A percentile compares a stretch with the other conserved stretches of the same genome.
Evolutionary conservation across 2,888 invertebrate species (phyloP).

Genomic region (Drosophila greeni): DNA sequence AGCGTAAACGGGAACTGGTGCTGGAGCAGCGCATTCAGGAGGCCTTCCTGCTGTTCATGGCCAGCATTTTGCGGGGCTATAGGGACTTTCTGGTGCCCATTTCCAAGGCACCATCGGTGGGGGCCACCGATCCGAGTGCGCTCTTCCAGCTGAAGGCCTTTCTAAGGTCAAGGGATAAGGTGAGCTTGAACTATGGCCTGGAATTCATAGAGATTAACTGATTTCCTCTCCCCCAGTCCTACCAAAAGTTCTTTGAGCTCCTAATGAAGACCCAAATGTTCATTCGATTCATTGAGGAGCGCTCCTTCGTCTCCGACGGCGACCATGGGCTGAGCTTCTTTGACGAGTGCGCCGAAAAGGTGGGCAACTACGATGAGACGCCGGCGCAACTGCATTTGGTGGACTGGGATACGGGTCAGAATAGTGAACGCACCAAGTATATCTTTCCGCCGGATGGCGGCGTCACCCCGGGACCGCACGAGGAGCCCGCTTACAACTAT

Average conservation of each 20-base stretch:
- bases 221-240: conserved; percentile 79
- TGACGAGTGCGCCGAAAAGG: conserved; percentile 96
- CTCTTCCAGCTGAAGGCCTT: conserved; percentile 96
- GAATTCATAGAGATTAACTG: not conserved
- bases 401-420: conserved; percentile 88
- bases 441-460: conserved; percentile 93
- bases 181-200: conserved; percentile 52
- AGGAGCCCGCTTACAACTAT: conserved; percentile 79
- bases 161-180: conserved; percentile 91
- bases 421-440: conserved; percentile 94
- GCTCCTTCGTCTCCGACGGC: conserved; percentile 98
- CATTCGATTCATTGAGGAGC: conserved; percentile 98
- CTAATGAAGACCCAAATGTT: conserved; percentile 98
- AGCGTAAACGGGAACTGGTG: conserved; percentile 89
- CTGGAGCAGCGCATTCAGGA: conserved; percentile 97
- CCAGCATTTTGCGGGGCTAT: conserved; percentile 93
- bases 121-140: conserved; percentile 96
- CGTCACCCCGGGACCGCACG: conserved; percentile 51
- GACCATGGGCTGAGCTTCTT: conserved; percentile 97
- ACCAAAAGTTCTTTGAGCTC: conserved; percentile 92
- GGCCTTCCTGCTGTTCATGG: conserved; percentile 97
- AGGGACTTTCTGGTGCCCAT: conserved; percentile 93
- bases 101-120: conserved; percentile 93
- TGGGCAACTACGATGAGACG: conserved; percentile 81
- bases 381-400: conserved; percentile 83